A percentile compares a stretch with the other conserved stretches of the same genome.
phyloP scores from a whole-genome alignment of 2,797 vertebrate genomes.

The Anabacerthia variegaticeps region DNA sequence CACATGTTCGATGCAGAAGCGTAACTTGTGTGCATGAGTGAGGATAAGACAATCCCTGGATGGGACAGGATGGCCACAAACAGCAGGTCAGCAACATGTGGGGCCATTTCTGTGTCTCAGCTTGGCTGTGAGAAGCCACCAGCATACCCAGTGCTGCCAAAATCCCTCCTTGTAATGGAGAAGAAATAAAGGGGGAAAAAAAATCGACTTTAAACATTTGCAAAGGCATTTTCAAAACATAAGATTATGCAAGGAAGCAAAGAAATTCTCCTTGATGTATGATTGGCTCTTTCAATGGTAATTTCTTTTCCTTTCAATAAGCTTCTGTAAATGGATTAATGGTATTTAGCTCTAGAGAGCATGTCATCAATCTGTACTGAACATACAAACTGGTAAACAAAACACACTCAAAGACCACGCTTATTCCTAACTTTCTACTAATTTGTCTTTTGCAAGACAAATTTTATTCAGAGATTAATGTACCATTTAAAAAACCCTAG shows the following conservation, averaged over 20 bases:
- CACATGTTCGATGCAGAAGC: constrained; percentile 16
- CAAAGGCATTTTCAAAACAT: constrained; percentile 50
- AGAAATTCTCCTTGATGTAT: constrained; percentile 38
- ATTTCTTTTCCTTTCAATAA: constrained; percentile 65
- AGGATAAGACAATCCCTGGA: constrained; percentile 63
- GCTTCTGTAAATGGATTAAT: constrained; percentile 69
- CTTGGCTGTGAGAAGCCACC: constrained; percentile 78
- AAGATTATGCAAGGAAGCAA: constrained; percentile 16
- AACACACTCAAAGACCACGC: constrained; percentile 54
- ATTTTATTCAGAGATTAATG: constrained; percentile 68
- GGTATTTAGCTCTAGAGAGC: constrained; percentile 58
- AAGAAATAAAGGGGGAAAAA: background rate
- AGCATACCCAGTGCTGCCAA: constrained; percentile 64
- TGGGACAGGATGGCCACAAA: constrained; percentile 76
- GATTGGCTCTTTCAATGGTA: constrained; percentile 47
- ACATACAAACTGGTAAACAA: constrained; percentile 60
- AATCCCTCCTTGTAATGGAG: constrained; percentile 11
- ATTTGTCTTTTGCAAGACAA: constrained; percentile 62
- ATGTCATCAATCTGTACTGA: constrained; percentile 54
- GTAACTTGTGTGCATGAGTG: background rate
- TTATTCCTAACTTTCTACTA: constrained; percentile 65
- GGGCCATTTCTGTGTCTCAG: constrained; percentile 73
- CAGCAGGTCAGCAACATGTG: constrained; percentile 75
- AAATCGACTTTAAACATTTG: background rate
- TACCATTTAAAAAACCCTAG: constrained; percentile 51